Evolutionary conservation across 2,113 vertebrate species (phyloP), one percentile per base, ranked within the genome.

Genomic region (Glaucomys volans): DNA sequence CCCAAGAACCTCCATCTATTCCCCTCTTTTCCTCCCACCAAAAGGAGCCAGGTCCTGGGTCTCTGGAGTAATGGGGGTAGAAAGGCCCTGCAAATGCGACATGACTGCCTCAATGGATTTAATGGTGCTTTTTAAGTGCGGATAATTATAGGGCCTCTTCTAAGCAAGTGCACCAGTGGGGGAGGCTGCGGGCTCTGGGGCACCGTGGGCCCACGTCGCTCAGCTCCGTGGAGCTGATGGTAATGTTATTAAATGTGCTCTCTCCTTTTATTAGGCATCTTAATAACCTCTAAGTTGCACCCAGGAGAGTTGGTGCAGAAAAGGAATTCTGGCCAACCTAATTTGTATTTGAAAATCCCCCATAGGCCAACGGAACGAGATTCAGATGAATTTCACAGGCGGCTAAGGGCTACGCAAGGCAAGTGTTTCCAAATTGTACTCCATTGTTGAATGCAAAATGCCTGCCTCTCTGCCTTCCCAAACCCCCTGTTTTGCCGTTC

Each of bases 191-290:
- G 98, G 98, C 97, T 96, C 94, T 92, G 96, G 97, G 98, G 97
- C 98, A 98, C 97, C 66, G 14, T 94, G 97, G 96, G 97, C 97
- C 96, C 98, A 42, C 92, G 95, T 89, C 89, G 84, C 17, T n/a
- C 97, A 98, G 98, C 97, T 97, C 98, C 83, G 67, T 96, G 82
- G 97, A 97, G 98, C 98, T 98, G 98, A 98, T 98, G 98, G 98
- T 97, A 98, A 98, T 98, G 97, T 98, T 99, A 98, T 98, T 98
- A 98, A 99, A 98, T 98, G 98, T 98, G 98, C 98, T 98, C 98
- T 98, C 98, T 99, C 98, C 98, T 99, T 98, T 98, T 99, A 98
- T 98, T 98, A 98, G 98, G 98, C 98, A 98, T 99, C 98, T 99
- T 98, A 99, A 98, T 99, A 99, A 98, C 98, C 98, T 98, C 98